These are phyloP conservation scores for Coptodon rendalli DNA, from an alignment of 2,113 vertebrate genomes.

Conservation along the genomic window DNA sequence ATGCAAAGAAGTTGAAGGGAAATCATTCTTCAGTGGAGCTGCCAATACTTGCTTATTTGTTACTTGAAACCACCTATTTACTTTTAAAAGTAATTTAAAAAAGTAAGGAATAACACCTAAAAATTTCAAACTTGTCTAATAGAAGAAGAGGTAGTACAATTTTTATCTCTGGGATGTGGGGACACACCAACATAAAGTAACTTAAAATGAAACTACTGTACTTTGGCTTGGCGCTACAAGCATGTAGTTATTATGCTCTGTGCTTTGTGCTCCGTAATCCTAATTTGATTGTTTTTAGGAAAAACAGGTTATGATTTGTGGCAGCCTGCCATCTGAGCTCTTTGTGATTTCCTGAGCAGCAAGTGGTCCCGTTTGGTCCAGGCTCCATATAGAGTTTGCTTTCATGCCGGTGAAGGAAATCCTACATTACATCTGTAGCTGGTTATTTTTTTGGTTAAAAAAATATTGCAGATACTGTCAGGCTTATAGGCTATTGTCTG, in stretches of 20 bases:
- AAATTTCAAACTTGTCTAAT: neutral
- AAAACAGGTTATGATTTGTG: neutral
- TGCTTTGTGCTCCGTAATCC: conserved; percentile 17
- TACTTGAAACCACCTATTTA: neutral
- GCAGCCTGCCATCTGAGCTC: conserved; percentile 13
- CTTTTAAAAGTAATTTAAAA: neutral
- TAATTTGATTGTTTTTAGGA: conserved; percentile 45
- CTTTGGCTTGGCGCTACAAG: neutral
- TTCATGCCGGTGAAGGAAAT: neutral
- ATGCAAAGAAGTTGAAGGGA: neutral
- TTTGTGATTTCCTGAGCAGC: conserved; percentile 42
- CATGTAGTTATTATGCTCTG: neutral
- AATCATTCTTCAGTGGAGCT: neutral
- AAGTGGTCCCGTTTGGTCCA: conserved; percentile 24
- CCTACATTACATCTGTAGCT: neutral
- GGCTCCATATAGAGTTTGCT: neutral
- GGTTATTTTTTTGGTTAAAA: neutral
- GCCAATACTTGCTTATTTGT: neutral
- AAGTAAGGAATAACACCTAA: neutral
- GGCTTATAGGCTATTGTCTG: neutral
- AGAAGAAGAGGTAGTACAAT: neutral
- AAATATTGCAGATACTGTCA: neutral
- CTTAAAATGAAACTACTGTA: neutral
- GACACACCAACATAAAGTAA: neutral
- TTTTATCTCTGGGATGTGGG: neutral